Evolutionary conservation across 2,888 invertebrate genomes (phyloP).

Genomic region (Eupithecia abbreviata): DNA sequence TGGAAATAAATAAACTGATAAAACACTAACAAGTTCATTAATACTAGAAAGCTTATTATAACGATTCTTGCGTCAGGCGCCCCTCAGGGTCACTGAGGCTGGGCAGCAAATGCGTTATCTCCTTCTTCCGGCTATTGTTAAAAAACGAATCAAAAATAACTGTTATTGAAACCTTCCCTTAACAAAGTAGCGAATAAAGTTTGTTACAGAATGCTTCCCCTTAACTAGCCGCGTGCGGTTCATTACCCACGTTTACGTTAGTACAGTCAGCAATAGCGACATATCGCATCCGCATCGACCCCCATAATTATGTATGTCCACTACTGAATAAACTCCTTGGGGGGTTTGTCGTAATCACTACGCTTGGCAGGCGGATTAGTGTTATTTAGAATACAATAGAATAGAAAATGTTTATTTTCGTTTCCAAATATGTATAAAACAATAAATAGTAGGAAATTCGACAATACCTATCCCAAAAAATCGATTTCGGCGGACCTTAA

Average conservation of each 20-base stretch:
- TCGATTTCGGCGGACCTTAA: too few species aligned
- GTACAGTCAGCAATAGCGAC: conserved; percentile 4
- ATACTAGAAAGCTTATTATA: too few species aligned
- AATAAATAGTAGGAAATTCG: too few species aligned
- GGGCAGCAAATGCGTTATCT: too few species aligned
- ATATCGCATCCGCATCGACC: neutral
- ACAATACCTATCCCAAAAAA: too few species aligned
- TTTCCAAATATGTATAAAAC: too few species aligned
- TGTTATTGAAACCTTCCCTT: neutral
- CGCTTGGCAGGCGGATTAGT: neutral
- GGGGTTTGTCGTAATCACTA: neutral
- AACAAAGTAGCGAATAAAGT: conserved; percentile 3
- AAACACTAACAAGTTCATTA: too few species aligned
- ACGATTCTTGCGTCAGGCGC: too few species aligned
- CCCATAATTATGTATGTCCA: neutral
- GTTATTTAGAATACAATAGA: too few species aligned
- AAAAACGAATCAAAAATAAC: neutral
- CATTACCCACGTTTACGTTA: conserved; percentile 26
- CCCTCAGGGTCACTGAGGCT: too few species aligned
- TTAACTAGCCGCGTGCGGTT: conserved; percentile 26
- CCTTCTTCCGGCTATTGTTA: neutral
- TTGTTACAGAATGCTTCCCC: conserved; percentile 14
- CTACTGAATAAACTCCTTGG: neutral
- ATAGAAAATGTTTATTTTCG: too few species aligned
- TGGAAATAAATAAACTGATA: too few species aligned